Evolutionary conservation across 2,888 invertebrate species (phyloP), one percentile per base, ranked within the genome.

Genomic region (Buathra laborator): DNA sequence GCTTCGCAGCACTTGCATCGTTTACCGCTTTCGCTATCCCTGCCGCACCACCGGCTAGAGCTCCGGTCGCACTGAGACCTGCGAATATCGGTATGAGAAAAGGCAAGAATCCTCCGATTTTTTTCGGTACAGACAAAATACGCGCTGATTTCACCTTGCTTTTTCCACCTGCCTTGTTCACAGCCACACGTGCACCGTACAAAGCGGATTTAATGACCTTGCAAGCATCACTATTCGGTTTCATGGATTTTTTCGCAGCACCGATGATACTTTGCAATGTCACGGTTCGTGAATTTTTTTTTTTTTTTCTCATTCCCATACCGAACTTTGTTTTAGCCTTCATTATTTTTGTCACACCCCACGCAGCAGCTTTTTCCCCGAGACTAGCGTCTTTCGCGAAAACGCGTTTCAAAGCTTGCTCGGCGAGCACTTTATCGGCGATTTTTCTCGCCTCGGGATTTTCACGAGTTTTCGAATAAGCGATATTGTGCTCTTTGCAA

Each of bases 1-100:
- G 24, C 24, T 24, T 24, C 24, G 24, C 24, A 24, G 24, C 24
- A 24, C 24, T 24, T 24, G 86, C 32, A 91, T 92, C 88, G 84
- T 91, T 92, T 12, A 92, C 89, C 24, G 92, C 90, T 78, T 92
- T 93, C 3, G 90, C 89, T 44, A 94, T 90, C 72, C 90, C 91
- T 14, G 92, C 89, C 46, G 91, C 91, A 37, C 93, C 92, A 44
- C 93, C 93, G n/a, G 90, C 89, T 81, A 81, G 53, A 51, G 90
- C 87, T 1, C 93, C 94, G 7, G 88, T 66, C 9, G 86, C 86
- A 74, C 87, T 88, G 1, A 92, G 79, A 7, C 88, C 24, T 0
- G 24, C 24, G 24, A 24, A 24, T 24, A 24, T 24, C 24, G 24
- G 24, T 24, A 24, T 24, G 24, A 24, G 24, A 24, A 24, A 24